phyloP scores from a whole-genome alignment of 2,113 vertebrate species.

The Opisthocomus hoazin region DNA sequence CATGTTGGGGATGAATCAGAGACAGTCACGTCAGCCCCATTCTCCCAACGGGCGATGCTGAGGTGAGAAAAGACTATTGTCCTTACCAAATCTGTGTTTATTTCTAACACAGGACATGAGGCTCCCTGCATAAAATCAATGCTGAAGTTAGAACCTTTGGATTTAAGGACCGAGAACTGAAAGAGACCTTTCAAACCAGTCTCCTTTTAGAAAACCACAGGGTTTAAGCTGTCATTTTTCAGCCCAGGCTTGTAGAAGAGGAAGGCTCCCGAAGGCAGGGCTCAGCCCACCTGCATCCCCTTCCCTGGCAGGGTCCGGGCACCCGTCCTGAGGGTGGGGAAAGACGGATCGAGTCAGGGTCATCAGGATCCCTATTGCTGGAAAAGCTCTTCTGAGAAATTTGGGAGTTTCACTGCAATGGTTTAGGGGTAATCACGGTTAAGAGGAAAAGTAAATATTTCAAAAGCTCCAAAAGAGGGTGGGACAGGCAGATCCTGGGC shows the following conservation, averaged over 20 bases:
- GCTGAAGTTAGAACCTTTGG: background rate
- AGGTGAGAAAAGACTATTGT: background rate
- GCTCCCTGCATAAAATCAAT: background rate
- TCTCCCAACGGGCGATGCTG: background rate
- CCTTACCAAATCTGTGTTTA: accelerated
- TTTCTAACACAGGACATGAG: background rate
- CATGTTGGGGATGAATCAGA: background rate
- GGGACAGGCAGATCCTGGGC: background rate
- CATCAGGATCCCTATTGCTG: background rate
- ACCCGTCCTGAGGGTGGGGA: background rate
- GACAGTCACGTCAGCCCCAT: background rate
- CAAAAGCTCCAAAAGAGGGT: background rate
- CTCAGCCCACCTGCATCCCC: background rate
- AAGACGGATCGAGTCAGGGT: background rate
- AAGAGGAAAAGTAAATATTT: background rate
- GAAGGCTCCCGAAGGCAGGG: background rate
- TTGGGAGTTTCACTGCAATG: background rate
- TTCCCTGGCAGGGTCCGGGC: background rate
- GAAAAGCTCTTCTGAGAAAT: background rate
- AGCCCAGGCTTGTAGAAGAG: background rate
- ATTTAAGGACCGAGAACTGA: background rate
- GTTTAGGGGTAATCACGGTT: background rate
- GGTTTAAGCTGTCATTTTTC: background rate
- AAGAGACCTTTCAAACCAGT: background rate
- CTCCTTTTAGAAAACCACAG: background rate